These are phyloP conservation scores for Drosophila tropicalis DNA, from an alignment of 1,140 invertebrate species.

Conservation along the genomic window DNA sequence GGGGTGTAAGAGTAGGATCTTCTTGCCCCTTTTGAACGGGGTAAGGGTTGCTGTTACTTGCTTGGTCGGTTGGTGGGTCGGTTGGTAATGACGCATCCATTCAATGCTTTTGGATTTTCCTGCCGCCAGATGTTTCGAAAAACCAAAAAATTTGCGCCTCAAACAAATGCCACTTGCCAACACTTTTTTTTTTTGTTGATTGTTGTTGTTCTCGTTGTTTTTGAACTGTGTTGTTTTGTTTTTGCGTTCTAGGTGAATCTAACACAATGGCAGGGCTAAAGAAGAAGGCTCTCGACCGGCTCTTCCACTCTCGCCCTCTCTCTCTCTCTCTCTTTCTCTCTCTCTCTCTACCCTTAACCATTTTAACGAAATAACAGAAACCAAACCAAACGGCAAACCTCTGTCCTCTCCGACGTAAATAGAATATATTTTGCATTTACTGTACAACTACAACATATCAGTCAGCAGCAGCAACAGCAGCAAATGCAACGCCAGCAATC, in stretches of 20 bases:
- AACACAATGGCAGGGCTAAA: background rate
- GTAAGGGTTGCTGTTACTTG: constrained; percentile 22
- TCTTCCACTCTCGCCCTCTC: too few relatives aligned
- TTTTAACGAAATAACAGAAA: background rate
- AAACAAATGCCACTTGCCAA: constrained; percentile 59
- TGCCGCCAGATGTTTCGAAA: constrained; percentile 63
- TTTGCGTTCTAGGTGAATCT: constrained; percentile 45
- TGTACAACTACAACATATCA: constrained; percentile 63
- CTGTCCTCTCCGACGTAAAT: constrained; percentile 9
- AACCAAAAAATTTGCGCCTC: constrained; percentile 31
- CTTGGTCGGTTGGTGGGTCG: too few relatives aligned
- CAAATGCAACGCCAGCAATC: constrained; percentile 49
- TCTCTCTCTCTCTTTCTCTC: too few relatives aligned
- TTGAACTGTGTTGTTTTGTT: background rate
- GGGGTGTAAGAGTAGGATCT: constrained; percentile 22
- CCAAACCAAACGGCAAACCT: constrained; percentile 20
- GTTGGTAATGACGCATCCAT: constrained; percentile 61
- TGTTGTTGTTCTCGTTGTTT: background rate
- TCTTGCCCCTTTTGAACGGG: background rate
- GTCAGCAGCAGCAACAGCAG: constrained; percentile 26
- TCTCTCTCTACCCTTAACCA: constrained; percentile 11
- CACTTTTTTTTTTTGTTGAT: constrained; percentile 10
- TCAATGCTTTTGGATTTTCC: constrained; percentile 61
- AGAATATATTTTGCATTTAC: constrained; percentile 74
- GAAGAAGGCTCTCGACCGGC: background rate